Base-by-base conservation (phyloP, 2,113 vertebrate genomes). In the Aramus guarauna region DNA sequence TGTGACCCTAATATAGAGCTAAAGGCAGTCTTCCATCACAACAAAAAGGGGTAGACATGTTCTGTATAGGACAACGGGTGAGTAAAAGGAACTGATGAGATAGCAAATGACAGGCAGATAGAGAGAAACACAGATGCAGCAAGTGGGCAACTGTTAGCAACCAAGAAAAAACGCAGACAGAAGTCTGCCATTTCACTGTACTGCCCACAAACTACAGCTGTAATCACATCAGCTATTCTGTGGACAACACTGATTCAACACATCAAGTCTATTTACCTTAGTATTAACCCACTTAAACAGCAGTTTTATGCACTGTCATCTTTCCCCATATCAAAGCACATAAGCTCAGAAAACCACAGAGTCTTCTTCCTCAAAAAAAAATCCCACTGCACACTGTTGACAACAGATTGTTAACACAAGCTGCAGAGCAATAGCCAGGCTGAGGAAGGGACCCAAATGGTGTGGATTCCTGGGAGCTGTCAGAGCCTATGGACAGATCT, bases 51-150 rank as follows among this genome's bases (percentile, higher is more conserved):
- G 80, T 14, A 55, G 80, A 39, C 36, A 1, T 21, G 45, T 6
- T 56, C 84, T 93, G 81, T 20, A 79, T 1, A 9, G 93, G 78
- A 59, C 86, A 72, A 29, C 0, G 34, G 77, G 30, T 6, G 89
- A 82, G 90, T 32, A 72, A 9, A 19, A 41, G 75, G 86, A 72
- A n/a, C 60, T 78, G 93, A 95, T 68, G 64, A 84, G 80, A 39
- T 23, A 53, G 64, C 64, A 90, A 16, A 30, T 68, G 91, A 34
- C 91, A 85, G 74, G 79, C 9, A 1, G 64, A 68, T 18, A 37
- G 89, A 94, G 68, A 85, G 80, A 62, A 82, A 89, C 59, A 81
- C 3, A 43, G 77, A 88, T 69, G 69, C 80, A 95, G 93, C 85
- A 41, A 76, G 83, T 2, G 18, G 89, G 66, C 75, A 77, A 26